Evolutionary conservation across 2,113 vertebrate species (phyloP).

Genomic region (Lycocorax pyrrhopterus): DNA sequence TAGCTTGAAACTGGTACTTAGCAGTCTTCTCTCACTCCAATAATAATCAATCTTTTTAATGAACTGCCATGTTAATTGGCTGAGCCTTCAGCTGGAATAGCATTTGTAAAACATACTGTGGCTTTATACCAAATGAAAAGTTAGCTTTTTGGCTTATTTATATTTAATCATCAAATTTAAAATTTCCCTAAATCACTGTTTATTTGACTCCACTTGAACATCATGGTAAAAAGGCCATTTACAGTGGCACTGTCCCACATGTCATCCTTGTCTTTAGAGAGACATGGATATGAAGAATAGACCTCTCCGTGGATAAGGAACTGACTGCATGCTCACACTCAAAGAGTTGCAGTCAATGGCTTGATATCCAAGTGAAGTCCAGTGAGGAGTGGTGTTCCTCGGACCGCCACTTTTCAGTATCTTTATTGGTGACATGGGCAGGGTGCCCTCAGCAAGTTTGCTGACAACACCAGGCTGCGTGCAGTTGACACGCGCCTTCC

Average conservation of each 20-base stretch:
- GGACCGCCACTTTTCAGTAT: rapidly evolving
- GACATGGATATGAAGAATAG: neutral
- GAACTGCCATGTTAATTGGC: neutral
- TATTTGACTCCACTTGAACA: neutral
- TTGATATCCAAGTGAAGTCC: neutral
- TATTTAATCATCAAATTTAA: neutral
- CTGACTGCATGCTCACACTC: neutral
- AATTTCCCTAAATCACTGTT: neutral
- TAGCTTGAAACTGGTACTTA: neutral
- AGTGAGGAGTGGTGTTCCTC: neutral
- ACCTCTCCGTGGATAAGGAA: neutral
- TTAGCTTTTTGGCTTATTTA: neutral
- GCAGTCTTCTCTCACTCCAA: neutral
- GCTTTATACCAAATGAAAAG: neutral
- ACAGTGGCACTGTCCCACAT: neutral
- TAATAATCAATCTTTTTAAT: neutral
- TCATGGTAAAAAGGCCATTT: neutral
- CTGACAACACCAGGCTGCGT: too few species aligned
- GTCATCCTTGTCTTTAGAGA: neutral
- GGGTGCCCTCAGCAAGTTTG: neutral
- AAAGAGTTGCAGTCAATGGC: neutral
- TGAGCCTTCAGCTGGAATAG: neutral
- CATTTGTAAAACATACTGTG: neutral
- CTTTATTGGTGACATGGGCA: neutral
- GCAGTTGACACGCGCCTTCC: rapidly evolving